Conservation (phyloP, 1,140 invertebrate genomes). For the Nephotettix cincticeps region DNA sequence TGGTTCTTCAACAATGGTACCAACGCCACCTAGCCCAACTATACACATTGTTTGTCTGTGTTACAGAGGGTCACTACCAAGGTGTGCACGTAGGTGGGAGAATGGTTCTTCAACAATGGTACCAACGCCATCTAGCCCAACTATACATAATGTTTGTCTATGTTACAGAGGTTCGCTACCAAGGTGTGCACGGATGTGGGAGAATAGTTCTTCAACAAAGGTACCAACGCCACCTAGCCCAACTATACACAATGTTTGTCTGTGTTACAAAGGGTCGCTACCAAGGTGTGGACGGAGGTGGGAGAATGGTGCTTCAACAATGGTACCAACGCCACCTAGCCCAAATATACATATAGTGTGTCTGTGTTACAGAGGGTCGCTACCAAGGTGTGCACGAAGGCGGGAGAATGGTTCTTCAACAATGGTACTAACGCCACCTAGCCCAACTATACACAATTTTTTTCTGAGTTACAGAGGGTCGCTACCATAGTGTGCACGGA, state of each 20-base stretch:
- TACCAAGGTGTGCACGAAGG: background rate
- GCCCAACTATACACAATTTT: conserved; percentile 42
- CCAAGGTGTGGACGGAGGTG: conserved; percentile 54
- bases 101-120: too few relatives aligned
- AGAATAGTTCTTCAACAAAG: conserved; percentile 54
- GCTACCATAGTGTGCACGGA: conserved; percentile 56
- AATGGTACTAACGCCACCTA: conserved; percentile 50
- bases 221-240: conserved; percentile 54
- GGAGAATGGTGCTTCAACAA: conserved; percentile 57
- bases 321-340: conserved; percentile 53
- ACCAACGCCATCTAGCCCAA: too few relatives aligned
- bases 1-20: too few relatives aligned
- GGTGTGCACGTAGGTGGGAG: too few relatives aligned
- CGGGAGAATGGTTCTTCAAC: conserved; percentile 52
- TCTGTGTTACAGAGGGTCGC: conserved; percentile 10
- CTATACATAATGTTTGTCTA: conserved; percentile 53
- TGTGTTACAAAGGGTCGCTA: conserved; percentile 53
- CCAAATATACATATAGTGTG: conserved; percentile 58
- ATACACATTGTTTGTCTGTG: too few relatives aligned
- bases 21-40: too few relatives aligned
- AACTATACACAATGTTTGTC: conserved; percentile 58
- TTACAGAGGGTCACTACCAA: too few relatives aligned
- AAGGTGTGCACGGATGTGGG: conserved; percentile 56
- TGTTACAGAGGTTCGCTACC: conserved; percentile 53
- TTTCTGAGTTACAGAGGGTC: conserved; percentile 48